Percentiles rank a stretch among this genome's conserved stretches.
phyloP scores from a whole-genome alignment of 2,113 vertebrate species.

The Lepus europaeus region DNA sequence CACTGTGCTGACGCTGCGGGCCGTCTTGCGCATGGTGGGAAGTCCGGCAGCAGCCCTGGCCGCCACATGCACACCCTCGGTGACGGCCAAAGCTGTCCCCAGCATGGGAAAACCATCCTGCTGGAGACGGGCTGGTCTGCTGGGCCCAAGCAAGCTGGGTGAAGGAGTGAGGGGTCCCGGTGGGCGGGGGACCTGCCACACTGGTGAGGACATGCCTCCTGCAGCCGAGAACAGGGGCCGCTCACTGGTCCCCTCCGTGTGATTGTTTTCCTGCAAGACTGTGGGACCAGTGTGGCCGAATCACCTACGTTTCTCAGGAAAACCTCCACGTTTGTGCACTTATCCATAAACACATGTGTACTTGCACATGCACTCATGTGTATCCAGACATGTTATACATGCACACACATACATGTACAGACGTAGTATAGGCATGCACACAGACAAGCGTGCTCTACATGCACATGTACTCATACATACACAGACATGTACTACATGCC shows the following conservation, averaged over 20 bases:
- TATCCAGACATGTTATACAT: too few species aligned
- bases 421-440: too few species aligned
- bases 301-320: not conserved
- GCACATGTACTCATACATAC: too few species aligned
- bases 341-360: rapidly evolving
- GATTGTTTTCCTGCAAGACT: not conserved
- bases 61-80: rapidly evolving
- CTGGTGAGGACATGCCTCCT: rapidly evolving
- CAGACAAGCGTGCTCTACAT: too few species aligned
- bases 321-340: not conserved
- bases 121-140: not conserved
- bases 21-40: rapidly evolving
- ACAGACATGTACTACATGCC: too few species aligned
- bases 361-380: too few species aligned
- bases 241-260: rapidly evolving
- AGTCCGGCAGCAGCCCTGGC: not conserved
- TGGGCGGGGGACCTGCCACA: not conserved
- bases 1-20: not conserved
- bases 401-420: too few species aligned
- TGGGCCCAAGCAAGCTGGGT: rapidly evolving
- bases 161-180: not conserved
- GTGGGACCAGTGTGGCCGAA: rapidly evolving
- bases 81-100: not conserved
- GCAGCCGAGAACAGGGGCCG: rapidly evolving
- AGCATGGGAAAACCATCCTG: rapidly evolving